Evolutionary conservation across 2,113 vertebrate species (phyloP), one percentile per base, ranked within the genome.

Genomic region (Corythornis cristatus): DNA sequence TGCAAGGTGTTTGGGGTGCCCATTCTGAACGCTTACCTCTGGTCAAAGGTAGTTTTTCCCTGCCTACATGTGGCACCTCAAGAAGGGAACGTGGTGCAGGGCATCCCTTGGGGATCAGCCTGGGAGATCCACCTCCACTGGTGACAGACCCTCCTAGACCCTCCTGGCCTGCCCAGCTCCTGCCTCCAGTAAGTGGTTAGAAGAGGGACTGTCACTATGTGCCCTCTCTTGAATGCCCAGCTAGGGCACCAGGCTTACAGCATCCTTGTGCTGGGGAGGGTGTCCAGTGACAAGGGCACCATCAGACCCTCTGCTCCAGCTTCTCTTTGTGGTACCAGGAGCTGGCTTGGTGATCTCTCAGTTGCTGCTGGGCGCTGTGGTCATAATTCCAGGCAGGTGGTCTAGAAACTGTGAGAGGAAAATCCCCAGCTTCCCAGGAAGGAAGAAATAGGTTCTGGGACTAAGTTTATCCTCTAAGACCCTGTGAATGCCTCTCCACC

Each of bases 11-110:
- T 37, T 61, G 21, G 35, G 7, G 5, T 22, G 51, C 17, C 40
- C 31, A 5, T 81, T 86, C 45, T 21, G 33, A 21, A 13, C 48
- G 48, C 28, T 31, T 51, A 0, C 15, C 31, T 77, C 33, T 75
- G 42, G 13, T 58, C 45, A 46, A 68, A 80, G 48, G 51, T 12
- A 23, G 9, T 33, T 77, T 85, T 45, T 64, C 43, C 12, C 25
- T 83, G 28, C 29, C 26, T 23, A 5, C 3, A 1, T 35, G 15
- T 15, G 29, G n/a, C 78, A 21, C 28, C 21, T 21, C 1, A 1
- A 71, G 70, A 62, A 82, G n/a, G 50, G 6, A 50, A 53, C 5
- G 23, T 21, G 21, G 20, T 70, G 5, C 57, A 71, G 58, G 25
- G 22, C 29, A 65, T 56, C 48, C 61, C 15, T 48, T 78, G 50